Base-by-base conservation (phyloP, 2,888 invertebrate genomes). In the Hermaeophaga mercurialis region DNA sequence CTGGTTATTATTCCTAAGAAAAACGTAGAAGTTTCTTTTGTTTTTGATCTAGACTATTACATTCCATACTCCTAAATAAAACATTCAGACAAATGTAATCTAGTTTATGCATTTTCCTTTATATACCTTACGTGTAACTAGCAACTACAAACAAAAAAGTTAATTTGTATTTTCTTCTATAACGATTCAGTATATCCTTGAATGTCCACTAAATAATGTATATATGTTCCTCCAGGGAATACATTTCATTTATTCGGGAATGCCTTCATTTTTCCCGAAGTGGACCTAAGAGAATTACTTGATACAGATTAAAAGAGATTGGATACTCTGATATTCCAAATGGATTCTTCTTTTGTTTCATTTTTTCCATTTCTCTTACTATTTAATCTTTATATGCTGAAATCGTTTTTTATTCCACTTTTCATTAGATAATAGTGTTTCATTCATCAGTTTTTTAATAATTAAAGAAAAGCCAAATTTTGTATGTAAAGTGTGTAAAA, bases 271-370 rank as follows among this genome's bases (percentile, higher is more conserved):
- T 76, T 76, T 75, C 70, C 66, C 65, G 72, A 77, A 78, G 75
- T 78, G 75, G 75, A 71, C 78, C 76, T 73, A 67, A 50, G 77
- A 76, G 78, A 73, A 69, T 73, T 73, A 70, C 75, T 71, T 74
- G 75, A 77, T 77, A 76, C 73, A 77, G 77, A 78, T 78, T 78
- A 77, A 77, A 77, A 77, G 75, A 77, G 77, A 78, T 77, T 77
- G 77, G 75, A 72, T 75, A 67, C 73, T 73, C 69, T 69, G 71
- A 70, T 73, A 74, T 73, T 74, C 70, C 68, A 68, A 73, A 74
- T 71, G 71, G 70, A 71, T 71, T 73, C 68, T 66, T 62, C 66
- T 66, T 66, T 70, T 71, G 69, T 70, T 72, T 67, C 68, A 70
- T 72, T 65, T 68, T 67, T 63, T 45, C 14, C 43, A 24, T 56